Evolutionary conservation across 2,113 vertebrate genomes (phyloP).

Genomic region (Perca flavescens): DNA sequence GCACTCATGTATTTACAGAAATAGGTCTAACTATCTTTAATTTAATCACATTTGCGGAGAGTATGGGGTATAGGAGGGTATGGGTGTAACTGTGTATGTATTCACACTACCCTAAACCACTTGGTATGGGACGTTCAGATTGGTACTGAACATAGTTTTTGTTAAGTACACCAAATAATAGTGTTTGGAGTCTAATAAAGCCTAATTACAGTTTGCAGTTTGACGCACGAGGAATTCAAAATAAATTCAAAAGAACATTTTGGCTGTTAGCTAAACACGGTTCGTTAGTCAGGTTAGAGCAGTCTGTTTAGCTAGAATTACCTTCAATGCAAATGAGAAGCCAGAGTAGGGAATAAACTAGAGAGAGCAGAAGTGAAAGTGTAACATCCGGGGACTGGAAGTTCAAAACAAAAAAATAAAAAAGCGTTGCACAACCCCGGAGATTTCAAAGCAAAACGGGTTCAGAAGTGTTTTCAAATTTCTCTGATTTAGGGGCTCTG

Average conservation of each 20-base stretch:
- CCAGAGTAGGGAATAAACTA: background rate
- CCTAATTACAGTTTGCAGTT: background rate
- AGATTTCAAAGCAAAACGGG: no score
- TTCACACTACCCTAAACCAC: background rate
- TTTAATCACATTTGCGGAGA: background rate
- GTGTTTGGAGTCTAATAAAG: background rate
- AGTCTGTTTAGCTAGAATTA: conserved; percentile 2
- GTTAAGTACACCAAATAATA: background rate
- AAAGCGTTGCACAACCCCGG: no score
- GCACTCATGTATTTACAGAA: conserved; percentile 44
- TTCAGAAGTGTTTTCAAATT: no score
- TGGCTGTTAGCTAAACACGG: background rate
- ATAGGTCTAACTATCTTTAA: background rate
- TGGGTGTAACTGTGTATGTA: background rate
- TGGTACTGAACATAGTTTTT: background rate
- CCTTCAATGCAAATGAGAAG: no score
- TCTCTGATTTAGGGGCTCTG: no score
- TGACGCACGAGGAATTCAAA: background rate
- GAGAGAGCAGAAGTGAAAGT: background rate
- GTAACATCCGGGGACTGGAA: background rate
- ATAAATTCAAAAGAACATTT: no score
- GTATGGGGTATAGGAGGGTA: background rate
- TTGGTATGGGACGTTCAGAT: background rate
- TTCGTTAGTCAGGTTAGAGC: background rate
- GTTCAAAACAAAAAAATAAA: background rate